Conservation (phyloP, 1,140 invertebrate genomes). For the Ctenoplectra terminalis region DNA sequence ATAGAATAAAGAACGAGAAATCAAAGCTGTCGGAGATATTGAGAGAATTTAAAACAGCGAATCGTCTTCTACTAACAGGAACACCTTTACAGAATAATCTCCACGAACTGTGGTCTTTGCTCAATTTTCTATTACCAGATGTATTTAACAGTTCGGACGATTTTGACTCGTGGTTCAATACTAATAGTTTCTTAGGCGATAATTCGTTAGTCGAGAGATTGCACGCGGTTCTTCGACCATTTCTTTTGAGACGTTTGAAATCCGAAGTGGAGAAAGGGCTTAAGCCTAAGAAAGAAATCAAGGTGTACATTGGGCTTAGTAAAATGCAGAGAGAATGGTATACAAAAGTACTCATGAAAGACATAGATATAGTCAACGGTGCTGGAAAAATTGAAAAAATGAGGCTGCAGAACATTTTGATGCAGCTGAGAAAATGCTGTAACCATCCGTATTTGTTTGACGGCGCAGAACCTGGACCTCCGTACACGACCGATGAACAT, state of each 20-base stretch:
- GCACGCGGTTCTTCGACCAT: conserved; percentile 97
- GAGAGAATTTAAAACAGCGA: conserved; percentile 98
- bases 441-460: conserved; percentile 99
- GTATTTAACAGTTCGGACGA: conserved; percentile 99
- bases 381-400: conserved; percentile 99
- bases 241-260: conserved; percentile 97
- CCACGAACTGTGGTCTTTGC: conserved; percentile 99
- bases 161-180: conserved; percentile 99
- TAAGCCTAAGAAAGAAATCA: conserved; percentile 98
- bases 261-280: conserved; percentile 98
- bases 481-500: conserved; percentile 99
- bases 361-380: conserved; percentile 99
- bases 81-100: conserved; percentile 97
- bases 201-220: conserved; percentile 95
- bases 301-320: conserved; percentile 96
- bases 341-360: conserved; percentile 99
- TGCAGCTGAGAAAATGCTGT: conserved; percentile 98
- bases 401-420: conserved; percentile 98
- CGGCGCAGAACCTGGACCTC: conserved; percentile 99
- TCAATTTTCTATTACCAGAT: conserved; percentile 99
- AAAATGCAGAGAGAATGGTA: conserved; percentile 99
- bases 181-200: conserved; percentile 96
- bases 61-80: conserved; percentile 96
- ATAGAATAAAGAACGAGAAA: conserved; percentile 99
- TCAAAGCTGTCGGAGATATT: conserved; percentile 99